phyloP scores from a whole-genome alignment of 2,797 vertebrate species.

The Ciconia nigra region DNA sequence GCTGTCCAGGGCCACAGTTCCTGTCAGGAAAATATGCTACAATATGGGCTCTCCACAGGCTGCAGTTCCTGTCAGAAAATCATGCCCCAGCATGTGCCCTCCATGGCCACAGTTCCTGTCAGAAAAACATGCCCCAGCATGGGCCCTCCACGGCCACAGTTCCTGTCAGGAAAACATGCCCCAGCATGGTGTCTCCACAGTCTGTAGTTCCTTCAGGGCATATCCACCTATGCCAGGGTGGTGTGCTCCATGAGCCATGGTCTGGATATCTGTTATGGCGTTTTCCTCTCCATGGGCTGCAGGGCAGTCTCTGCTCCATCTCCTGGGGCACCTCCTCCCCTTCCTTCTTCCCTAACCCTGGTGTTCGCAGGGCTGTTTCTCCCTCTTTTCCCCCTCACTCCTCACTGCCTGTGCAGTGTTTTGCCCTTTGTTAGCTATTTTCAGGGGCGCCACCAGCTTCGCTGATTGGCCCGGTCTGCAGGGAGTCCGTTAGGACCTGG shows the following conservation, averaged over 20 bases:
- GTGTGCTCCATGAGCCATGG: rapidly evolving
- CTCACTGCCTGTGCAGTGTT: rapidly evolving
- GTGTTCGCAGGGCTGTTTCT: rapidly evolving
- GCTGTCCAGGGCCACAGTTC: background rate
- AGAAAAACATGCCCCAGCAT: background rate
- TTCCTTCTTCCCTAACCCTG: background rate
- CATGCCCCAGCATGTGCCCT: too few relatives aligned
- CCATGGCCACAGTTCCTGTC: background rate
- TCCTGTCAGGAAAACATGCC: background rate
- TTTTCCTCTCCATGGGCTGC: background rate
- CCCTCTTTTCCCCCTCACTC: background rate
- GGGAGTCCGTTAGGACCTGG: rapidly evolving
- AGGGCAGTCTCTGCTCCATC: background rate
- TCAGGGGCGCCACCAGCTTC: background rate
- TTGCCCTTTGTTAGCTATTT: background rate
- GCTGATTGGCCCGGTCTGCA: background rate
- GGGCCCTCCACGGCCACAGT: background rate
- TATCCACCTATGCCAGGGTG: background rate
- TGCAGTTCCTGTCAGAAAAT: background rate
- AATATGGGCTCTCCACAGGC: background rate
- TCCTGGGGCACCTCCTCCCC: rapidly evolving
- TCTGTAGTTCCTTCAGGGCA: background rate
- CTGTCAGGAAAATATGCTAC: background rate
- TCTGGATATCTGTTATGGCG: background rate
- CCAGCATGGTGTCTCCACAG: background rate